Conservation (phyloP, 2,888 invertebrate genomes). For the Marronus borbonicus region DNA sequence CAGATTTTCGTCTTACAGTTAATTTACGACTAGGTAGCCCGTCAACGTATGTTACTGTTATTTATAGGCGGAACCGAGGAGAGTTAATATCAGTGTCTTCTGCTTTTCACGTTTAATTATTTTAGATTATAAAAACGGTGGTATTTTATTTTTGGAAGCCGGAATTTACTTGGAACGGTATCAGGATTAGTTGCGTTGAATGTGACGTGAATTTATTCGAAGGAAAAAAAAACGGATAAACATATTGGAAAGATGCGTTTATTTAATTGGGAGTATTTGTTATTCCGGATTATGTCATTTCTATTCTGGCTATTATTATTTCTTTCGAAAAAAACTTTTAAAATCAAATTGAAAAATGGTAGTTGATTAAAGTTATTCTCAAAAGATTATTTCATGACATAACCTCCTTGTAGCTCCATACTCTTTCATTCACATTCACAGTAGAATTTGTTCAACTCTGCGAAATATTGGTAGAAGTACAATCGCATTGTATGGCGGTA, state of each 20-base stretch:
- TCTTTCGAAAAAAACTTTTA: no score
- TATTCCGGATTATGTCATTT: no score
- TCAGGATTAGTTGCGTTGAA: conserved; percentile 19
- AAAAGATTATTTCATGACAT: no score
- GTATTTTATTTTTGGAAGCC: conserved; percentile 34
- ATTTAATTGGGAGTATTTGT: background rate
- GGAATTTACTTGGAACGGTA: conserved; percentile 12
- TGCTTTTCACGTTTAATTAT: conserved; percentile 45
- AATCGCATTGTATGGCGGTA: no score
- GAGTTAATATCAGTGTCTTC: conserved; percentile 44
- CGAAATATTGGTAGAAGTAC: no score
- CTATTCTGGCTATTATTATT: no score
- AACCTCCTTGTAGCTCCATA: no score
- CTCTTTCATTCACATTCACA: no score
- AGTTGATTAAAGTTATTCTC: no score
- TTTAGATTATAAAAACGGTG: conserved; percentile 31
- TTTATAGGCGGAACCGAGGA: conserved; percentile 43
- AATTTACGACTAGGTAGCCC: conserved; percentile 45
- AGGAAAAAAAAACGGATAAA: conserved; percentile 2
- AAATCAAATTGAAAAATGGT: no score
- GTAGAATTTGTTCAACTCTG: no score
- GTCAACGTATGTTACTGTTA: conserved; percentile 44
- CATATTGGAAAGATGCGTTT: background rate
- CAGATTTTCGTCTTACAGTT: conserved; percentile 44
- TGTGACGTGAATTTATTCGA: conserved; percentile 22